phyloP scores from a whole-genome alignment of 2,113 vertebrate genomes.

The Acanthisitta chloris region DNA sequence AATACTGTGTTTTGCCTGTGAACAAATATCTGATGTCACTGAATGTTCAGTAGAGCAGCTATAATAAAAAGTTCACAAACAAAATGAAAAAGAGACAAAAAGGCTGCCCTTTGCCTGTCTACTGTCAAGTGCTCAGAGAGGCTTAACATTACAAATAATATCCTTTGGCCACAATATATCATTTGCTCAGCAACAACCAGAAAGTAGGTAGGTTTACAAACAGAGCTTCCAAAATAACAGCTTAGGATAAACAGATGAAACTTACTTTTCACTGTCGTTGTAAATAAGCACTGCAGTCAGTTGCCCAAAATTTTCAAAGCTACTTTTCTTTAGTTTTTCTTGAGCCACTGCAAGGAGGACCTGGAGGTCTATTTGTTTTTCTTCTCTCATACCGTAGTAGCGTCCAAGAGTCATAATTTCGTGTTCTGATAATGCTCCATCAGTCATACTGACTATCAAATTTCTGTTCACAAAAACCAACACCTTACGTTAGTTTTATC shows the following conservation, averaged over 20 bases:
- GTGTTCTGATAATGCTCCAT: constrained; percentile 78
- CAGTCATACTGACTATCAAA: constrained; percentile 71
- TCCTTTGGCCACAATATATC: not conserved
- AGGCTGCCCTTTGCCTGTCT: not conserved
- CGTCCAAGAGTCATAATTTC: constrained; percentile 85
- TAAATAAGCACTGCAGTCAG: constrained; percentile 71
- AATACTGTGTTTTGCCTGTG: not conserved
- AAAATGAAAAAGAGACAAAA: not conserved
- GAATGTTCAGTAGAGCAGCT: not conserved
- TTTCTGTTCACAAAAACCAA: constrained; percentile 68
- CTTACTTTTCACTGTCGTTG: constrained; percentile 81
- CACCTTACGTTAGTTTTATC: not conserved
- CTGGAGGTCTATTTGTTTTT: constrained; percentile 50
- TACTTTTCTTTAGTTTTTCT: constrained; percentile 81
- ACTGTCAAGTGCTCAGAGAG: not conserved
- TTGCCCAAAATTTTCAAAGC: constrained; percentile 80
- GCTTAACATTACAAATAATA: not conserved
- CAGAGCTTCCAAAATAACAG: not conserved
- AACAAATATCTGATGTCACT: not conserved
- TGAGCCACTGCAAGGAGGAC: constrained; percentile 79
- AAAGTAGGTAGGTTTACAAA: not conserved
- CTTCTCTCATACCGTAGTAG: constrained; percentile 66
- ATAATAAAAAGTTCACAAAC: not conserved
- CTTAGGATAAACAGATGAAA: not conserved
- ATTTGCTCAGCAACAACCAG: not conserved